These are phyloP conservation scores for Callosobruchus maculatus DNA, from an alignment of 2,888 invertebrate species.

Conservation along the genomic window DNA sequence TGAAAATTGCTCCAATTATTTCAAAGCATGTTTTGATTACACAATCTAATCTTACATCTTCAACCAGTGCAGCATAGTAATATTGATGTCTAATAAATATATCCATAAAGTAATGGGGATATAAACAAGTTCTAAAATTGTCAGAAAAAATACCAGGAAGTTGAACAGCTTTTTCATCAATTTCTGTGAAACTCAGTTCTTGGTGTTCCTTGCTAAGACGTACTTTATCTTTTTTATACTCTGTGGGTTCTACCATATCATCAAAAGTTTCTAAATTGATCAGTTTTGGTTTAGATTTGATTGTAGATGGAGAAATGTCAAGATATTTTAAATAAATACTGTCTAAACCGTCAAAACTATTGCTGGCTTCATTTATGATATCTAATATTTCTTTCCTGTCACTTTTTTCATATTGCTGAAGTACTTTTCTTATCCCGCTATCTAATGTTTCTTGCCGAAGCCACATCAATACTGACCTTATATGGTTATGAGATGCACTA, in stretches of 20 bases:
- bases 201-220: conserved; percentile 14
- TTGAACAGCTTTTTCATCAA: not conserved
- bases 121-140: conserved; percentile 55
- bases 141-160: conserved; percentile 19
- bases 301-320: conserved; percentile 19
- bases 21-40: conserved; percentile 59
- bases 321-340: conserved; percentile 61
- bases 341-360: conserved; percentile 60
- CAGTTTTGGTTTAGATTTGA: not conserved
- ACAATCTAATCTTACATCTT: conserved; percentile 61
- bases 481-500: conserved; percentile 61
- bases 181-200: conserved; percentile 9
- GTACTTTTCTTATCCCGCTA: conserved; percentile 64
- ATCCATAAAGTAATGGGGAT: conserved; percentile 68
- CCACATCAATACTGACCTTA: conserved; percentile 73
- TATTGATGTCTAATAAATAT: conserved; percentile 61
- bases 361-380: conserved; percentile 61
- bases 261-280: not conserved
- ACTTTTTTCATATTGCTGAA: conserved; percentile 58
- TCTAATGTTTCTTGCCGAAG: conserved; percentile 67
- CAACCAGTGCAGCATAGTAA: conserved; percentile 68
- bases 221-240: not conserved
- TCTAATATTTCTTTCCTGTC: conserved; percentile 54
- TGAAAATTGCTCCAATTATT: conserved; percentile 60
- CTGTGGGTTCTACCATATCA: not conserved